These are phyloP conservation scores for Pangasius krempfi DNA, from an alignment of 2,797 vertebrate genomes.

Conservation along the genomic window DNA sequence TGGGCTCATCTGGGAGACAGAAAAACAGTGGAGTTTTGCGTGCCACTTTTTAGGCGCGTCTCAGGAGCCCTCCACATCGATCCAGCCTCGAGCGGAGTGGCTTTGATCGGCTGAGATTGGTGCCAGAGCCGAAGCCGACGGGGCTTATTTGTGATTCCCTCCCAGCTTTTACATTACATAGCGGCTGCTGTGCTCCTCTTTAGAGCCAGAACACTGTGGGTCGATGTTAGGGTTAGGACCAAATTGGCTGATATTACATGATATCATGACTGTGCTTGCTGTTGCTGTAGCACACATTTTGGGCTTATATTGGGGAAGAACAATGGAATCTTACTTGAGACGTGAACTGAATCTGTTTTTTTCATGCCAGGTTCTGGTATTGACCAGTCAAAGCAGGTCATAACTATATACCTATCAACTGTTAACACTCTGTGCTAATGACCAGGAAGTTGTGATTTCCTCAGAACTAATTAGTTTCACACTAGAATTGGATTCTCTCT, in stretches of 20 bases:
- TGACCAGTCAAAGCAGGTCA: background rate
- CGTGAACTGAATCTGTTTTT: background rate
- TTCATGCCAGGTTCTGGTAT: background rate
- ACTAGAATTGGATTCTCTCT: background rate
- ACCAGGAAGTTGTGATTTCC: background rate
- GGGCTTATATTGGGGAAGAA: background rate
- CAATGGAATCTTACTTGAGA: background rate
- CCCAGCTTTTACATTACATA: conserved; percentile 8
- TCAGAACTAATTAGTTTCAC: background rate
- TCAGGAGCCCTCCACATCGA: conserved; percentile 8
- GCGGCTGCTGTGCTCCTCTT: background rate
- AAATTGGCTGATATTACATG: conserved; percentile 11
- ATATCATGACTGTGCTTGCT: background rate
- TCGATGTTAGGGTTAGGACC: background rate
- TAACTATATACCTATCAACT: background rate
- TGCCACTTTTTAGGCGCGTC: background rate
- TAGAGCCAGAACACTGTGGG: background rate
- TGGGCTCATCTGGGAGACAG: background rate
- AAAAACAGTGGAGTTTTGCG: background rate
- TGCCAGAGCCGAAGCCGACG: background rate
- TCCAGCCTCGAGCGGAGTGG: background rate
- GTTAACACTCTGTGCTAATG: background rate
- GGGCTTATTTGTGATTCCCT: background rate
- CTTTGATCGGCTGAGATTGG: conserved; percentile 8
- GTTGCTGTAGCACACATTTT: background rate